Evolutionary conservation across 1,140 invertebrate species (phyloP).

Genomic region (Diabrotica undecimpunctata): DNA sequence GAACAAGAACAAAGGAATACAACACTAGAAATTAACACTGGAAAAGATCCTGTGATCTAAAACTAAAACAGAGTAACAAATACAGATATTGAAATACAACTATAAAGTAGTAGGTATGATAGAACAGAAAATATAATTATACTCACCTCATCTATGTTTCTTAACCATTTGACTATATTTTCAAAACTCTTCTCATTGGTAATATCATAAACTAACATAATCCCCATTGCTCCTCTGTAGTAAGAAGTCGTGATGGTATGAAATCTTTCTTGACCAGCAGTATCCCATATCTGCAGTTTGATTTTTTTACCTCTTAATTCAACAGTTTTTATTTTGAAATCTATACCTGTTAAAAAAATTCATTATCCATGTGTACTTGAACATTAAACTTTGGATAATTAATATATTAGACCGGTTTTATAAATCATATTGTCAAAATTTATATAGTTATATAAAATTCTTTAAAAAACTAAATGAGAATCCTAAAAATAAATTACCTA

Average conservation of each 20-base stretch:
- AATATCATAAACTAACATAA: conserved; percentile 98
- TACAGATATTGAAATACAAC: too few species aligned
- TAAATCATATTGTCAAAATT: background rate
- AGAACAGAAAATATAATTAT: background rate
- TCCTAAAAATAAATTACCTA: conserved; percentile 62
- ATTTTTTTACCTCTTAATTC: conserved; percentile 97
- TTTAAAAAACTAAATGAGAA: background rate
- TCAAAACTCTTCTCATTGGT: conserved; percentile 98
- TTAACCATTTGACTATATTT: conserved; percentile 97
- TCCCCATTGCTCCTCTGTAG: conserved; percentile 97
- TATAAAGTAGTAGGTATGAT: too few species aligned
- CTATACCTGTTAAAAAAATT: conserved; percentile 74
- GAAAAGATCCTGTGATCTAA: too few species aligned
- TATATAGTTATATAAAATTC: conserved; percentile 14
- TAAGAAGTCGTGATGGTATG: conserved; percentile 97
- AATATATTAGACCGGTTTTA: background rate
- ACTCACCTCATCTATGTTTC: conserved; percentile 91
- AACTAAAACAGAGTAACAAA: too few species aligned
- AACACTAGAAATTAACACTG: too few species aligned
- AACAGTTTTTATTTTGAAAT: conserved; percentile 99
- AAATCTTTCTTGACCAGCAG: conserved; percentile 92
- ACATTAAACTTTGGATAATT: background rate
- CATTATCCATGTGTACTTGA: background rate
- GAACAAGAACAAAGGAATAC: too few species aligned
- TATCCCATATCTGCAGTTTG: conserved; percentile 98